Evolutionary conservation across 2,113 vertebrate species (phyloP).

Genomic region (Alligator mississippiensis): DNA sequence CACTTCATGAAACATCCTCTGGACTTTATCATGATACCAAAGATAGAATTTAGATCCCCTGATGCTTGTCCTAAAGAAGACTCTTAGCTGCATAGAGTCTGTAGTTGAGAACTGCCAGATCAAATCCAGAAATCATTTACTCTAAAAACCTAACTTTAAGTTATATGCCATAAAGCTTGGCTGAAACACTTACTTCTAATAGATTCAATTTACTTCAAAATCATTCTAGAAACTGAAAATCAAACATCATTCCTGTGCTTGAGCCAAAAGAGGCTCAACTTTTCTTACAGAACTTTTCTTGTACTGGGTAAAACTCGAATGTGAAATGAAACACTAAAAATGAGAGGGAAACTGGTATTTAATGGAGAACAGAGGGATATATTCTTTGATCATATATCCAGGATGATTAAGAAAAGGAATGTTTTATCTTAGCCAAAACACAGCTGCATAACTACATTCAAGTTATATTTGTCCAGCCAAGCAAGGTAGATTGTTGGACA

Average conservation of each 20-base stretch:
- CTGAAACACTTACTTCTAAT: neutral
- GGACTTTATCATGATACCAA: neutral
- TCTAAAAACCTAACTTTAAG: neutral
- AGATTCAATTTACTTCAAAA: neutral
- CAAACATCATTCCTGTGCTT: neutral
- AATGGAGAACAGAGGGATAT: neutral
- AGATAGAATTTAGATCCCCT: neutral
- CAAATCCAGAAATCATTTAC: neutral
- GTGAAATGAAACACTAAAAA: neutral
- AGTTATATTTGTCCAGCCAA: no score
- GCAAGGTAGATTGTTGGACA: neutral
- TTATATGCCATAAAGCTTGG: neutral
- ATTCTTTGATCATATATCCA: neutral
- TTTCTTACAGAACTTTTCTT: neutral
- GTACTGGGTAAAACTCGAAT: neutral
- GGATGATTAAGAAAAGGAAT: neutral
- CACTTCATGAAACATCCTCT: neutral
- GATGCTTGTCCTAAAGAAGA: fast-evolving
- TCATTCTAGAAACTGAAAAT: neutral
- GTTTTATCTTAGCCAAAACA: neutral
- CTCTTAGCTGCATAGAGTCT: neutral
- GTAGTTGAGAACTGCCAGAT: neutral
- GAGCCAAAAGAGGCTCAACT: neutral
- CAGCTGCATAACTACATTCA: neutral
- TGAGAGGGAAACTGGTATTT: neutral